Evolutionary conservation across 2,888 invertebrate genomes (phyloP).

Genomic region (Prosopocoilus inquinatus): DNA sequence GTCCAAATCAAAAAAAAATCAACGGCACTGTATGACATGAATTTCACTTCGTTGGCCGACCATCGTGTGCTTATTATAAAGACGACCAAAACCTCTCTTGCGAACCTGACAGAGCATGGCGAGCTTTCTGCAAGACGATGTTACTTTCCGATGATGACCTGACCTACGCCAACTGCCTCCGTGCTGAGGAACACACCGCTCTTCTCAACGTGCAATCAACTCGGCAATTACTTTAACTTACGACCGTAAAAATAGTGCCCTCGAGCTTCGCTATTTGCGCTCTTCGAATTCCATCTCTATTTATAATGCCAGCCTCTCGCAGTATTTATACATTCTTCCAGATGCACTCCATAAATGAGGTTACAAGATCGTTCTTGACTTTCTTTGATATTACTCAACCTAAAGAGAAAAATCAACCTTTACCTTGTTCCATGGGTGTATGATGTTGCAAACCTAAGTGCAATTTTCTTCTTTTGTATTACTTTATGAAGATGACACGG

Average conservation of each 20-base stretch:
- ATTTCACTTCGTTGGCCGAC: no score
- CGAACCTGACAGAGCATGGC: no score
- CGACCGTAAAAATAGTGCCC: constrained; percentile 23
- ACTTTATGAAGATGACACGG: no score
- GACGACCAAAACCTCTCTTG: no score
- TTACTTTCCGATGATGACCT: not conserved
- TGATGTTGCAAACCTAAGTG: no score
- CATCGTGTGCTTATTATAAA: no score
- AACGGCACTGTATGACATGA: no score
- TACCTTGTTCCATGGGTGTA: no score
- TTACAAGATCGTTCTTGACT: constrained; percentile 38
- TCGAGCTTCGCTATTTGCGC: constrained; percentile 19
- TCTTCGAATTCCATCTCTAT: constrained; percentile 19
- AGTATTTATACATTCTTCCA: constrained; percentile 25
- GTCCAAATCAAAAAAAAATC: no score
- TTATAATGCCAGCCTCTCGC: constrained; percentile 19
- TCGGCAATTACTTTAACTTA: constrained; percentile 22
- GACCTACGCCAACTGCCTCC: constrained; percentile 3
- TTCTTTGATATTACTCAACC: constrained; percentile 18
- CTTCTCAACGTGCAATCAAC: constrained; percentile 17
- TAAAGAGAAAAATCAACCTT: no score
- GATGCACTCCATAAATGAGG: constrained; percentile 30
- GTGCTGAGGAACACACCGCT: not conserved
- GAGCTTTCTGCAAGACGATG: no score
- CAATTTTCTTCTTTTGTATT: no score